Base-by-base conservation (phyloP, 1,140 invertebrate genomes). In the Colletes latitarsis region DNA sequence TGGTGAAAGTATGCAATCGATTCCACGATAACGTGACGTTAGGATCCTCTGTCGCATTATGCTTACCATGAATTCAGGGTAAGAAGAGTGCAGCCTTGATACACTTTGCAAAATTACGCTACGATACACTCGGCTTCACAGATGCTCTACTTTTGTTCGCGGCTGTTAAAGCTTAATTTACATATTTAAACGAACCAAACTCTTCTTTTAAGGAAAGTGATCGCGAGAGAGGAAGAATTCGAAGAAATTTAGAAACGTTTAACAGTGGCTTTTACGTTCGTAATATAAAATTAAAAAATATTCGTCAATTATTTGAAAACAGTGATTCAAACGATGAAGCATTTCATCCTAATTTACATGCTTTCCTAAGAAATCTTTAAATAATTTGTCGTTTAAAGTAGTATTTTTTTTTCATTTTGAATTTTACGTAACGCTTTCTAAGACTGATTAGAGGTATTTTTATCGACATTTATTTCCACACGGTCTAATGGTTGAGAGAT, bases 71-170 rank as follows among this genome's bases (percentile, higher is more conserved):
- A 75, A 43, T 67, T 52, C 49, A 60, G 71, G 14, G 30, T 67
- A 60, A 58, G 60, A 68, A 19, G 6, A 21, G 46, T 14, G 9
- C 30, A 70, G 57, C 43, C 57, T 69, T 69, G 79, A 19, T 67
- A n/a, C 64, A 21, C 49, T 43, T 53, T 14, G 75, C 49, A 53
- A 77, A 67, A 83, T 81, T 83, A 88, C 71, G 80, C 55, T 87
- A 85, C 64, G 87, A 87, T 88, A 75, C 87, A 81, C 87, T 67
- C 70, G 74, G 85, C 57, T 89, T 81, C 85, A 70, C 82, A 88
- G 81, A 43, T 80, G 80, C 77, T 78, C 84, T 82, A 82, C 80
- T 72, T 88, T 77, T 83, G 1, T 21, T 21, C 79, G 60, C 19
- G 52, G 43, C 43, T 78, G 60, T 67, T 55, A 19, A n/a, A 14